Evolutionary conservation across 1,140 invertebrate genomes (phyloP), one percentile per base, ranked within the genome.

Genomic region (Hyles vespertilio): DNA sequence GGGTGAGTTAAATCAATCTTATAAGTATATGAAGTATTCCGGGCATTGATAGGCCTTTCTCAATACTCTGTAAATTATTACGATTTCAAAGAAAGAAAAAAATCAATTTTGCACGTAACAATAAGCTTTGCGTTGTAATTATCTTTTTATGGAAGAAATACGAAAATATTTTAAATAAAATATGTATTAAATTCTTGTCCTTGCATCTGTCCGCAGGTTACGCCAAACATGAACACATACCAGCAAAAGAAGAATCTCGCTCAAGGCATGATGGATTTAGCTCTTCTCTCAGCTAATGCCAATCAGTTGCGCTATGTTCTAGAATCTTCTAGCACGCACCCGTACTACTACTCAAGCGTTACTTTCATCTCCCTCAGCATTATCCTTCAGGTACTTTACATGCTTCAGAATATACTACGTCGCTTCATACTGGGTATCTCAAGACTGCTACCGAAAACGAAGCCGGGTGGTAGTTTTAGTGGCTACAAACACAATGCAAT

Each of bases 161-260:
- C 22, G 22, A 22, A 22, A 22, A 22, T 22, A 22, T 22, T 22
- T 22, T 22, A 22, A 22, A 22, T 22, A 22, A 22, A 22, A 22
- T 22, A 1, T 22, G 22, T 22, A 22, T 22, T 22, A 22, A 22
- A 22, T 22, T 22, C 1, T 22, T 22, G 22, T 22, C 22, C 22
- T 22, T 22, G 22, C 22, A 1, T 22, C 22, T 22, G 22, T 22
- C 22, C 2, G 22, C 22, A 84, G 84, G 57, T 68, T 1, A 91
- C 91, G 5, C 93, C 93, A 3, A 95, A 97, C 75, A 91, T 96
- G 7, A 97, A 97, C 88, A 91, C 95, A 2, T 98, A 97, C 88
- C 95, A 97, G 67, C 96, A 97, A 56, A 97, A 97, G 75, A 98
- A 98, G 79, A 97, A 96, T 3, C 89, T 98, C 40, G 96, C 96